Conservation (phyloP, 2,797 vertebrate species). For the Pangasius macronema region DNA sequence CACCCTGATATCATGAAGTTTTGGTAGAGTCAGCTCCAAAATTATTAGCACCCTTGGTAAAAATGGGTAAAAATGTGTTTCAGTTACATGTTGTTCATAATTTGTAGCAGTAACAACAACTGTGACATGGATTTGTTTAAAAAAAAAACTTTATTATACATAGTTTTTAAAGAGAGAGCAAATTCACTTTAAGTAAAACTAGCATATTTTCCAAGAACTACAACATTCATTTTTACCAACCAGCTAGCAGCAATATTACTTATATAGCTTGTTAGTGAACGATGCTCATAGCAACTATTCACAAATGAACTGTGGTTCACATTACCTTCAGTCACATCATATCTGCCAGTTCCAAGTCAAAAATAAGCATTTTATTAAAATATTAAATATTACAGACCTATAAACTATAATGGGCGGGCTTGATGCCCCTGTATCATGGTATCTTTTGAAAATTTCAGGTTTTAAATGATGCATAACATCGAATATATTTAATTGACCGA, state of each 20-base stretch:
- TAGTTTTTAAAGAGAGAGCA: too few relatives aligned
- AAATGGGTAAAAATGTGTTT: not conserved
- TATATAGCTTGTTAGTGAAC: too few relatives aligned
- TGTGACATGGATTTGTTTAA: not conserved
- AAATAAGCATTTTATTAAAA: not conserved
- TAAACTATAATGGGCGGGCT: not conserved
- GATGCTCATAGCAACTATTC: too few relatives aligned
- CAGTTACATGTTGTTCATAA: not conserved
- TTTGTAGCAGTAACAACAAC: not conserved
- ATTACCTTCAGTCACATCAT: not conserved
- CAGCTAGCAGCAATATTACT: too few relatives aligned
- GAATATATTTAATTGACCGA: not conserved
- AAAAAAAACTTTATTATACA: not conserved
- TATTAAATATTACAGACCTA: too few relatives aligned
- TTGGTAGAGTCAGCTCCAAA: not conserved
- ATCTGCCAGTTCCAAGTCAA: too few relatives aligned
- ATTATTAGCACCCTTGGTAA: not conserved
- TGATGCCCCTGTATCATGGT: not conserved
- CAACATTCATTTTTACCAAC: too few relatives aligned
- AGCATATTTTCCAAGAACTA: too few relatives aligned
- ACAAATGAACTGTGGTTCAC: not conserved
- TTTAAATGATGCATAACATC: not conserved
- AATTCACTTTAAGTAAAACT: not conserved
- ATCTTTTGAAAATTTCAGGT: not conserved
- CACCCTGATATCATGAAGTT: not conserved